Evolutionary conservation across 2,113 vertebrate species (phyloP).

Genomic region (human): GRCh38 chr4:21767001-21767500

Average conservation of each 20-base stretch:
- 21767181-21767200: accelerated
- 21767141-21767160: not conserved
- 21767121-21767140: accelerated
- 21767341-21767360: not conserved
- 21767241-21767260: too few species aligned
- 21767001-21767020: not conserved
- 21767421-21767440: not conserved
- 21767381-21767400: too few species aligned
- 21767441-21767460: accelerated
- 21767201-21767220: accelerated
- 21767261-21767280: accelerated
- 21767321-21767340: not conserved
- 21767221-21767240: too few species aligned
- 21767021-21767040: not conserved
- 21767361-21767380: accelerated
- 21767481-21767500: accelerated
- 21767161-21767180: not conserved
- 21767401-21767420: too few species aligned
- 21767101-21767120: not conserved
- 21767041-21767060: too few species aligned
- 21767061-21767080: not conserved
- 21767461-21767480: not conserved
- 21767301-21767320: accelerated
- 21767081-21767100: not conserved
- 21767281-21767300: not conserved